These are phyloP conservation scores for Lasioglossum baleicum DNA, from an alignment of 1,140 invertebrate genomes.

Conservation along the genomic window DNA sequence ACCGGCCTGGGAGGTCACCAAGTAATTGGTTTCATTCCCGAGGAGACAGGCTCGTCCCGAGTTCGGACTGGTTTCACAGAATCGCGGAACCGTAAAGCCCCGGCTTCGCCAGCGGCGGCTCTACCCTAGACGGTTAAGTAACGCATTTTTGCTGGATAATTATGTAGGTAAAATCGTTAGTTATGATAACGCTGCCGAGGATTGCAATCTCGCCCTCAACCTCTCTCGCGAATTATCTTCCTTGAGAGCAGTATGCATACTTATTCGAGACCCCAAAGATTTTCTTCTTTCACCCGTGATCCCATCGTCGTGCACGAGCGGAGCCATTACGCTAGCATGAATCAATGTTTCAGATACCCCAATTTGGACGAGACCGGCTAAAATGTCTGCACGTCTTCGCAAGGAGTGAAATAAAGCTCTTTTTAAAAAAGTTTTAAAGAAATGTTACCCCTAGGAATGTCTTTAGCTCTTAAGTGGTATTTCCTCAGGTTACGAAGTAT, in stretches of 20 bases:
- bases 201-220: conserved; percentile 19
- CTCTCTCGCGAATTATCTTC: conserved; percentile 20
- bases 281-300: too few species aligned
- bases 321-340: too few species aligned
- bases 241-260: conserved; percentile 1
- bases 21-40: conserved; percentile 79
- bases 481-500: too few species aligned
- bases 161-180: conserved; percentile 78
- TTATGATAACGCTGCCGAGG: conserved; percentile 73
- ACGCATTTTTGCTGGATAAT: conserved; percentile 75
- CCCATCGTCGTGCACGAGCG: too few species aligned
- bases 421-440: too few species aligned
- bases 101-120: conserved; percentile 57
- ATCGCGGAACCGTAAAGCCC: conserved; percentile 67
- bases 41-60: conserved; percentile 73
- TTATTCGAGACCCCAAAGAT: too few species aligned
- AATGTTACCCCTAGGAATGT: too few species aligned
- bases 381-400: too few species aligned
- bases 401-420: too few species aligned
- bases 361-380: too few species aligned
- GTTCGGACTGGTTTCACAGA: conserved; percentile 68
- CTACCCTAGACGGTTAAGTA: conserved; percentile 71
- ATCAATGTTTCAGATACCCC: too few species aligned
- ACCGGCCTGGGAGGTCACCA: conserved; percentile 74
- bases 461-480: too few species aligned